phyloP scores from a whole-genome alignment of 1,140 invertebrate species.

The Hylaeus volcanicus region DNA sequence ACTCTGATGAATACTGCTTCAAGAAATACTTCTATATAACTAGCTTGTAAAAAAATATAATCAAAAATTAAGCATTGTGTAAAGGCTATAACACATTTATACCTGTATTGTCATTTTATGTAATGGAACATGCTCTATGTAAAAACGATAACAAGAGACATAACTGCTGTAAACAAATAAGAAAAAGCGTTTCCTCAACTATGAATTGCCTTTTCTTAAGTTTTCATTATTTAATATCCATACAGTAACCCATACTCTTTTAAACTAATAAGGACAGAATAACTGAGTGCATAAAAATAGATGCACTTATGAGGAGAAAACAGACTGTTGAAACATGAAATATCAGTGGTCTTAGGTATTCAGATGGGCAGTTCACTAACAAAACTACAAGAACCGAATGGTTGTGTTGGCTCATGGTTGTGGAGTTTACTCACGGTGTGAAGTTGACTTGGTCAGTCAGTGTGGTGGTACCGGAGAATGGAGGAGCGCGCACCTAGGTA shows the following conservation, averaged over 20 bases:
- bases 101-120: not conserved
- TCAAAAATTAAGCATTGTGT: not conserved
- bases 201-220: not conserved
- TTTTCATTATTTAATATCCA: slow-evolving; percentile 42
- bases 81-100: not conserved
- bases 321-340: slow-evolving; percentile 66
- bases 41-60: too few relatives aligned
- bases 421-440: slow-evolving; percentile 78
- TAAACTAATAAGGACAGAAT: slow-evolving; percentile 62
- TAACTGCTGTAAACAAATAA: not conserved
- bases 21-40: not conserved
- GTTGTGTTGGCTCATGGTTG: slow-evolving; percentile 68
- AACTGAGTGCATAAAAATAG: slow-evolving; percentile 67
- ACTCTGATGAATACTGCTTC: slow-evolving; percentile 3
- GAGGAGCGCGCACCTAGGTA: slow-evolving; percentile 77
- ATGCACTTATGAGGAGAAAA: slow-evolving; percentile 69
- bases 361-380: slow-evolving; percentile 66
- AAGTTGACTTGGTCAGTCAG: slow-evolving; percentile 77
- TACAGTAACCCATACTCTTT: slow-evolving; percentile 66
- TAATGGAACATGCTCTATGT: not conserved
- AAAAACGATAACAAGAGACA: not conserved
- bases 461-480: slow-evolving; percentile 76
- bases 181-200: slow-evolving; percentile 5
- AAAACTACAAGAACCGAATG: slow-evolving; percentile 73
- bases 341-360: slow-evolving; percentile 67